A percentile compares a stretch with the other conserved stretches of the same genome.
These are phyloP conservation scores for Acanthornis magna DNA, from an alignment of 2,797 vertebrate genomes.

Conservation along the genomic window DNA sequence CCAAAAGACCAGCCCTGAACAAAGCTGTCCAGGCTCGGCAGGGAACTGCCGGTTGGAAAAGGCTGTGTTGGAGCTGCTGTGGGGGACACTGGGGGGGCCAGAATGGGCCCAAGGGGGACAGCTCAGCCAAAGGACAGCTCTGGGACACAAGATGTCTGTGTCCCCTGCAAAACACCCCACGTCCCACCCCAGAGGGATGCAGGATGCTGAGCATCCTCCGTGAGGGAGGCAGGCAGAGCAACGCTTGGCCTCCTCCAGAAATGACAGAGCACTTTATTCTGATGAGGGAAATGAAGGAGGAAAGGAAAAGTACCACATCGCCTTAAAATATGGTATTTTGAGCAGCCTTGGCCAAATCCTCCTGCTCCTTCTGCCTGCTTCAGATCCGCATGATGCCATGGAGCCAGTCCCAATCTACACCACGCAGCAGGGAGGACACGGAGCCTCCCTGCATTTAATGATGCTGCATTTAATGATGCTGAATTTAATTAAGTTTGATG, in stretches of 20 bases:
- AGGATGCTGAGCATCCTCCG: not conserved
- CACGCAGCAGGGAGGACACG: not conserved
- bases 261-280: not conserved
- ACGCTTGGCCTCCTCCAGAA: not conserved
- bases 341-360: not conserved
- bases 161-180: not conserved
- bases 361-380: not conserved
- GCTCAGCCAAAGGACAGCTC: not conserved
- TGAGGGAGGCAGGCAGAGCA: not conserved
- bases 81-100: not conserved
- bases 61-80: not conserved
- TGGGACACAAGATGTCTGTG: not conserved
- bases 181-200: not conserved
- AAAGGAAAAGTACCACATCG: not conserved
- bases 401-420: constrained; percentile 8
- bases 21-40: not conserved
- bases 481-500: constrained; percentile 40
- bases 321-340: not conserved
- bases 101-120: not conserved
- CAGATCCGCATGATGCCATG: not conserved
- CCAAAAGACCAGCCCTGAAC: not conserved
- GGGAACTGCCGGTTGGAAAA: not conserved
- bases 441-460: not conserved
- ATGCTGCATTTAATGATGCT: not conserved
- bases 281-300: not conserved